Conservation (phyloP, 2,797 vertebrate genomes). For the Rachycentron canadum region DNA sequence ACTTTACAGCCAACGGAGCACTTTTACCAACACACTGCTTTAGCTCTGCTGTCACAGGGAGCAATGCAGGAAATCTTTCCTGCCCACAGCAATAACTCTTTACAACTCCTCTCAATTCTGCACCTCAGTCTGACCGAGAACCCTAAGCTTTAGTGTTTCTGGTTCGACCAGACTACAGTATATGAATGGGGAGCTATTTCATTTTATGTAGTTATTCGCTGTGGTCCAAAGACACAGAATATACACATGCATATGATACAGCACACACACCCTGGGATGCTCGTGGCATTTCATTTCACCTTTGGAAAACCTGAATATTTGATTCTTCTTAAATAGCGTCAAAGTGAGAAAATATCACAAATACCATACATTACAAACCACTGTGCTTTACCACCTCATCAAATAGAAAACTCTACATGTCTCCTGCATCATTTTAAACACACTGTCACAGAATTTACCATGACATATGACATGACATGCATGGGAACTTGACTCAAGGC, state of each 20-base stretch:
- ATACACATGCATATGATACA: background rate
- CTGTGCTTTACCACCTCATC: constrained; percentile 39
- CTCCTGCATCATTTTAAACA: constrained; percentile 49
- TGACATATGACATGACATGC: constrained; percentile 52
- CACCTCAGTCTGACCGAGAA: background rate
- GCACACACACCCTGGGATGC: constrained; percentile 8
- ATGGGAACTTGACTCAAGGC: constrained; percentile 48
- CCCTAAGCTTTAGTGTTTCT: background rate
- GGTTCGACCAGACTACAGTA: background rate
- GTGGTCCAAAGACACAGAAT: background rate
- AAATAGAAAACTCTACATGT: constrained; percentile 48
- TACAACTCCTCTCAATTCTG: background rate
- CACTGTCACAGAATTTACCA: constrained; percentile 30
- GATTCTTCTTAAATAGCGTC: constrained; percentile 53
- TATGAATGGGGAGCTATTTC: background rate
- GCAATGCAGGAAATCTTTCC: background rate
- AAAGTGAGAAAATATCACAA: constrained; percentile 32
- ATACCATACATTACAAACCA: constrained; percentile 29
- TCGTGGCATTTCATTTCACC: constrained; percentile 39
- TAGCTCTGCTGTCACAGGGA: background rate
- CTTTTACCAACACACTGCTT: background rate
- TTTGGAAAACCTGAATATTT: constrained; percentile 26
- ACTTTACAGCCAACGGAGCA: background rate
- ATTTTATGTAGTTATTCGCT: no score
- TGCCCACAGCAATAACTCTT: background rate